These are phyloP conservation scores for Reticulitermes lucifugus DNA, from an alignment of 2,888 invertebrate genomes.

Conservation along the genomic window DNA sequence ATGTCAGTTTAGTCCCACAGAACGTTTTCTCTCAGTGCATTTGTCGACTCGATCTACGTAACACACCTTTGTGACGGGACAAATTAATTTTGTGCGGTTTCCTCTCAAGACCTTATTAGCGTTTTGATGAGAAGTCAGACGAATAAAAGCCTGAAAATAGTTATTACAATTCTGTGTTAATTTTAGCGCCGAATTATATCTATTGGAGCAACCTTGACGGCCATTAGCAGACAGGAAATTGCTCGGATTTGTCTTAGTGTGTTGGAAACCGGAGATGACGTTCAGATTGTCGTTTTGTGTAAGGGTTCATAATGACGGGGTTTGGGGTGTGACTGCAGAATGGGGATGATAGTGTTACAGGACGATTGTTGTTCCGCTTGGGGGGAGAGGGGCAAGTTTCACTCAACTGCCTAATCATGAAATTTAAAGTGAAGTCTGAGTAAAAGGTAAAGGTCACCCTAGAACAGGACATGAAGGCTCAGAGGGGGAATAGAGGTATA, in stretches of 20 bases:
- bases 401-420: background rate
- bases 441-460: too few relatives aligned
- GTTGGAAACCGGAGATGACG: conserved; percentile 10
- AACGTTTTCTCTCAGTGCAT: too few relatives aligned
- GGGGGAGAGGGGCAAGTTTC: background rate
- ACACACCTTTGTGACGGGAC: too few relatives aligned
- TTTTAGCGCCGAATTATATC: background rate
- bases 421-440: background rate
- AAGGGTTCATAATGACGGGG: conserved; percentile 2
- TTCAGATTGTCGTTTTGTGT: background rate
- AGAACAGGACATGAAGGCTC: too few relatives aligned
- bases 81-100: too few relatives aligned
- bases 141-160: too few relatives aligned
- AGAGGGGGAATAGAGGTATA: too few relatives aligned
- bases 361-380: background rate
- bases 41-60: too few relatives aligned
- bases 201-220: background rate
- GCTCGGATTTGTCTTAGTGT: background rate
- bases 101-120: background rate
- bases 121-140: background rate
- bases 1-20: too few relatives aligned
- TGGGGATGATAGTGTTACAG: background rate
- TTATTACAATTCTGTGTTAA: background rate
- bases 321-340: background rate
- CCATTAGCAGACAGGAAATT: conserved; percentile 2